These are phyloP conservation scores for Alloplasta piceator DNA, from an alignment of 2,888 invertebrate genomes.

Conservation along the genomic window DNA sequence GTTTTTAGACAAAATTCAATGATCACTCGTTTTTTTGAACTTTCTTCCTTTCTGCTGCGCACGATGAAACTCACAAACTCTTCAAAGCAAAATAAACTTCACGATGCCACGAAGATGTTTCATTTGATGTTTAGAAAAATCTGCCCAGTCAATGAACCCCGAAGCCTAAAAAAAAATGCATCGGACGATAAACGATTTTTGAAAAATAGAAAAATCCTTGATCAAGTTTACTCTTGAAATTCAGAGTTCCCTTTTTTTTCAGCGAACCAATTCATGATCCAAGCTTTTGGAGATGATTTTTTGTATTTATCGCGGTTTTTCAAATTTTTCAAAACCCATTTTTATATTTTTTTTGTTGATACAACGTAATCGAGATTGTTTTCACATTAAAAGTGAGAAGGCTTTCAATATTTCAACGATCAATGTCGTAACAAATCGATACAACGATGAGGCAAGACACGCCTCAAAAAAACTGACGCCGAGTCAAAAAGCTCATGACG, in stretches of 20 bases:
- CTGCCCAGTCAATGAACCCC: too few relatives aligned
- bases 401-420: not conserved
- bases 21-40: too few relatives aligned
- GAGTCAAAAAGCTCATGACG: constrained; percentile 37
- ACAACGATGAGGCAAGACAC: not conserved
- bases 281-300: not conserved
- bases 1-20: too few relatives aligned
- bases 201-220: not conserved
- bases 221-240: too few relatives aligned
- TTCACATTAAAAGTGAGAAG: too few relatives aligned
- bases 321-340: too few relatives aligned
- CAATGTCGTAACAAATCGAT: not conserved
- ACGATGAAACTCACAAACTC: not conserved
- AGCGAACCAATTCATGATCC: not conserved
- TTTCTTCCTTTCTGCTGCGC: not conserved
- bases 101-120: not conserved
- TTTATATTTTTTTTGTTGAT: too few relatives aligned
- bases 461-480: constrained; percentile 16
- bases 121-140: not conserved
- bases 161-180: too few relatives aligned
- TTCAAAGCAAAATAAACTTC: not conserved
- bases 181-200: not conserved
- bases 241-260: too few relatives aligned
- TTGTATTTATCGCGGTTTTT: too few relatives aligned
- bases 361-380: too few relatives aligned